Base-by-base conservation (phyloP, 2,888 invertebrate genomes). In the Drosophila macrospina region DNA sequence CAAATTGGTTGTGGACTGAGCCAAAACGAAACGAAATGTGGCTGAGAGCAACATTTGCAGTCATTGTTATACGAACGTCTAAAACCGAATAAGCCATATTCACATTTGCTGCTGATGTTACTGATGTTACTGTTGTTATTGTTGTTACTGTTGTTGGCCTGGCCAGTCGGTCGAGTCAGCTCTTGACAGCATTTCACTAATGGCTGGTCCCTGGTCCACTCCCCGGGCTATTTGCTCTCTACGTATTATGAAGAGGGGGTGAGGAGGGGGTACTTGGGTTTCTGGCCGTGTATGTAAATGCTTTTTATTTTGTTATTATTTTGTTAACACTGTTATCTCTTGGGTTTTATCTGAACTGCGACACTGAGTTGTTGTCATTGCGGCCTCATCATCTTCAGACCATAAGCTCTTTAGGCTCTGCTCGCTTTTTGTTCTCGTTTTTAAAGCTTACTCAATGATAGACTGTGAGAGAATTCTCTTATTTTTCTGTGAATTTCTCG, bases 231-330 rank as follows among this genome's bases (percentile, higher is more conserved):
- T 52, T 60, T 59, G 30, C 7, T 11, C 7, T 11, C 32, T 32
- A 32, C 28, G 56, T 28, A 24, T 37, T 47, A 3, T 20, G 20
- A 3, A 2, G 20, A 2, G 20, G 20, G 20, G 20, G 20, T 32
- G 10, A 20, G n/a, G n/a, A 13, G 11, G n/a, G 16, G 32, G 15
- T 24, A 24, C 54, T 55, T 55, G 42, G 42, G 42, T 11, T 44
- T 45, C 28, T 54, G 44, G 6, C 4, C 30, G 36, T 57, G 57
- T 68, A 75, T 80, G 81, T 78, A 86, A 84, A 85, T 86, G 84
- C 63, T 74, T 85, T 87, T 84, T 83, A 83, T 83, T 86, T 65
- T 80, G 76, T 86, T 85, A 84, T 84, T 85, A 86, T 85, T 85
- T 86, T 74, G 82, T 80, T 86, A 86, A 74, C 83, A 74, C 80